phyloP scores from a whole-genome alignment of 2,113 vertebrate species.

The Camelus dromedarius region DNA sequence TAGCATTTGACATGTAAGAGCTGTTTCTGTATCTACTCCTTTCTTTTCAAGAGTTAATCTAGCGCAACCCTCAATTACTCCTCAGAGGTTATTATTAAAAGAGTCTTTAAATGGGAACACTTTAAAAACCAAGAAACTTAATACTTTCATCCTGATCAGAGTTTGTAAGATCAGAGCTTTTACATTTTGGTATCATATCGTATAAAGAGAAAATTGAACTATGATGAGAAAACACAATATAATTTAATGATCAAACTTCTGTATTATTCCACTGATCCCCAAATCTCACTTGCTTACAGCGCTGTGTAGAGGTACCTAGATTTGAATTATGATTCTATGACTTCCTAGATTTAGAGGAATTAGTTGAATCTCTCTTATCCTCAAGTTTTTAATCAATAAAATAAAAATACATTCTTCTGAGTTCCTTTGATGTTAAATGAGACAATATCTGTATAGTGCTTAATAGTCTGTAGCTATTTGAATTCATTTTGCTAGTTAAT shows the following conservation, averaged over 20 bases:
- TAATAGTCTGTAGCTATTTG: not conserved
- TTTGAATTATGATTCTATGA: not conserved
- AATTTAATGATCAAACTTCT: not conserved
- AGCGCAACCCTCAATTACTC: not conserved
- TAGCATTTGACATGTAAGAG: not conserved
- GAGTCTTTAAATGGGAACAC: not conserved
- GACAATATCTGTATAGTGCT: not conserved
- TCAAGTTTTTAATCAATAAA: not conserved
- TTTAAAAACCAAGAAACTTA: not conserved
- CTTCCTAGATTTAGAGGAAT: not conserved
- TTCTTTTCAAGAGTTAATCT: not conserved
- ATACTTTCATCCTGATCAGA: not conserved
- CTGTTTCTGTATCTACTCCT: not conserved
- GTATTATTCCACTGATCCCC: not conserved
- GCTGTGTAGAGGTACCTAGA: not conserved
- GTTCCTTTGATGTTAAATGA: not conserved
- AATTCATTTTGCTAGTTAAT: not conserved
- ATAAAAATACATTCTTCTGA: not conserved
- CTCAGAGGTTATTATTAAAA: not conserved
- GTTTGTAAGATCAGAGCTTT: not conserved
- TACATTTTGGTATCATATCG: not conserved
- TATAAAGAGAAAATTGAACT: not conserved
- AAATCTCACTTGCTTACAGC: not conserved
- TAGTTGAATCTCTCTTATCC: not conserved
- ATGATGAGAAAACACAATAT: not conserved